phyloP scores from a whole-genome alignment of 1,140 invertebrate species.

The Yoshiicerus persimilis region DNA sequence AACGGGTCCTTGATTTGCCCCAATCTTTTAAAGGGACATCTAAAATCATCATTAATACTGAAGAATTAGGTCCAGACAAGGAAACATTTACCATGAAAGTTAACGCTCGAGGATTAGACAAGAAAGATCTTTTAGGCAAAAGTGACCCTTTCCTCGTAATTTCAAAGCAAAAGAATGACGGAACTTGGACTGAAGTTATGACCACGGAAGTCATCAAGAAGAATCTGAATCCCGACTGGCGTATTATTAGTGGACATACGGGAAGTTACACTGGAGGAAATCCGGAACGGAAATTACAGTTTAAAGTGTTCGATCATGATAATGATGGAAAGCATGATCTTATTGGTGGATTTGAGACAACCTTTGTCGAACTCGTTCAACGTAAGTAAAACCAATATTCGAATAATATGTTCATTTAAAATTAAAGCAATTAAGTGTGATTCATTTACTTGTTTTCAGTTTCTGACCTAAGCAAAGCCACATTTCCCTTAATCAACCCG shows the following conservation, averaged over 20 bases:
- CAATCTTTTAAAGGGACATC: conserved; percentile 44
- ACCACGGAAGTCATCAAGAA: conserved; percentile 61
- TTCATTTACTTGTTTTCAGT: background rate
- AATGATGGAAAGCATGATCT: conserved; percentile 56
- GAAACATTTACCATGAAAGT: conserved; percentile 58
- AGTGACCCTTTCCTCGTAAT: conserved; percentile 62
- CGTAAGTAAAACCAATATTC: conserved; percentile 29
- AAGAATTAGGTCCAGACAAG: conserved; percentile 58
- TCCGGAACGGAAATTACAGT: conserved; percentile 56
- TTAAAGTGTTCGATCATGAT: conserved; percentile 59
- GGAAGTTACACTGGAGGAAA: conserved; percentile 60
- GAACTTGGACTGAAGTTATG: conserved; percentile 58
- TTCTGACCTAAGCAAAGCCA: background rate
- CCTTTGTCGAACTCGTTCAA: conserved; percentile 51
- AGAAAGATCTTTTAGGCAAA: conserved; percentile 62
- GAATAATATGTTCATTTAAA: background rate
- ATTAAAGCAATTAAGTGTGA: background rate
- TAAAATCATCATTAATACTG: conserved; percentile 55
- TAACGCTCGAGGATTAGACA: conserved; percentile 57
- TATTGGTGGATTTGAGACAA: conserved; percentile 57
- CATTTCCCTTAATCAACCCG: conserved; percentile 55
- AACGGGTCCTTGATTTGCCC: conserved; percentile 38
- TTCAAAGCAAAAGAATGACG: conserved; percentile 57
- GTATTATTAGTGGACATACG: conserved; percentile 56
- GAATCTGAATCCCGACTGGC: conserved; percentile 62